A percentile compares a stretch with the other conserved stretches of the same genome.
phyloP scores from a whole-genome alignment of 2,113 vertebrate species.

The Brachyhypopomus gauderio region DNA sequence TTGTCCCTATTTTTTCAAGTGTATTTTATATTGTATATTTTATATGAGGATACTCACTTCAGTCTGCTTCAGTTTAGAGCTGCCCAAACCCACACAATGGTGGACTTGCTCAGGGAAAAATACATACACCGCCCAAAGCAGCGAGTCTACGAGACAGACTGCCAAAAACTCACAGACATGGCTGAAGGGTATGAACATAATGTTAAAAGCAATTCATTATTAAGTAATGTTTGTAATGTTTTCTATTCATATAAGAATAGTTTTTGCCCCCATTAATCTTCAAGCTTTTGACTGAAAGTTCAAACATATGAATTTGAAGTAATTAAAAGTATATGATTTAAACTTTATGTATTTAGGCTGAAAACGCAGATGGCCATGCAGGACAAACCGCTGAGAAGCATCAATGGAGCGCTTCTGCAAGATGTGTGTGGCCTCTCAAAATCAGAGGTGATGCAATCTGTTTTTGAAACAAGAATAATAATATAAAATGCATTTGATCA shows the following conservation, averaged over 20 bases:
- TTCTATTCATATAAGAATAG: background rate
- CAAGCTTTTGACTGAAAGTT: conserved; percentile 63
- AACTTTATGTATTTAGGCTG: conserved; percentile 59
- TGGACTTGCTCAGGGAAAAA: conserved; percentile 79
- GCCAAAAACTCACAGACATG: conserved; percentile 72
- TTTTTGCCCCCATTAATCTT: background rate
- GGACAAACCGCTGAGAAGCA: conserved; percentile 63
- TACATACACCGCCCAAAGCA: conserved; percentile 82
- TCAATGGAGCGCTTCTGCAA: conserved; percentile 68
- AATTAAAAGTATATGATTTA: background rate
- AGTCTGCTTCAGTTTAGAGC: conserved; percentile 69
- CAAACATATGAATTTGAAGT: conserved; percentile 34
- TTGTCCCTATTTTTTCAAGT: background rate
- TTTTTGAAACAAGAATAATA: no score
- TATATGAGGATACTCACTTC: background rate
- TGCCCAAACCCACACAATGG: conserved; percentile 62
- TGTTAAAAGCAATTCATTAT: background rate
- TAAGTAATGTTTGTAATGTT: background rate
- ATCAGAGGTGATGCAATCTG: conserved; percentile 62
- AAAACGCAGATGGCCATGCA: conserved; percentile 66
- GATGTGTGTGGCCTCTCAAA: conserved; percentile 64
- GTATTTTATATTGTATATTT: background rate
- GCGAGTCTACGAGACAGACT: conserved; percentile 83
- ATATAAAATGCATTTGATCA: no score
- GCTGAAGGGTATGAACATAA: conserved; percentile 78